Percentiles rank a stretch among this genome's conserved stretches.
Conservation (phyloP, 1,140 invertebrate species). For the Leptoteleia sp. region DNA sequence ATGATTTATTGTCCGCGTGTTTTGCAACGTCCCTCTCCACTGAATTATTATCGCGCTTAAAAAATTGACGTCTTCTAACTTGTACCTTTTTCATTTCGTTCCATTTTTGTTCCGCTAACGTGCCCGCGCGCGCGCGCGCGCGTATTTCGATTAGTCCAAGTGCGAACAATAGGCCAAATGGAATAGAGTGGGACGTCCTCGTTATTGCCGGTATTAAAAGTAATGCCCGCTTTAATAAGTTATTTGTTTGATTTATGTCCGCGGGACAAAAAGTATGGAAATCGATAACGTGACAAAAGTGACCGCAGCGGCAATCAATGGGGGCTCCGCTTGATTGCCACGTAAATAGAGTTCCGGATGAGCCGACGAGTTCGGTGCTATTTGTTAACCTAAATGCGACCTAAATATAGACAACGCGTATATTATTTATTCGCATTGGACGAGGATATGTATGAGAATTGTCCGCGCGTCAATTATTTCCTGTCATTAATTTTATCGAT, state of each 20-base stretch:
- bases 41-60: conserved; percentile 53
- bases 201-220: conserved; percentile 21
- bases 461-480: too few relatives aligned
- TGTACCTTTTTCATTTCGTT: conserved; percentile 11
- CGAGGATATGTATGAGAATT: not conserved
- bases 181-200: conserved; percentile 12
- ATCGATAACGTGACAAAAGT: conserved; percentile 35
- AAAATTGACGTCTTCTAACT: conserved; percentile 47
- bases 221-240: conserved; percentile 31
- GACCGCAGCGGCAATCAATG: conserved; percentile 2
- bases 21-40: conserved; percentile 48
- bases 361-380: conserved; percentile 6
- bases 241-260: conserved; percentile 42
- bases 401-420: not conserved
- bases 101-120: conserved; percentile 24
- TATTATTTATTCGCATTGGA: not conserved
- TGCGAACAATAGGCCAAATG: conserved; percentile 41
- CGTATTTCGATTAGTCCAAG: conserved; percentile 30
- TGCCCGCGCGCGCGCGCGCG: conserved; percentile 14
- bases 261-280: conserved; percentile 8
- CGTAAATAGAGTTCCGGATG: conserved; percentile 22
- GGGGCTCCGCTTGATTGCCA: not conserved
- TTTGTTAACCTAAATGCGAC: conserved; percentile 3
- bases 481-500: too few relatives aligned
- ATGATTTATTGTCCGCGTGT: conserved; percentile 56